These are phyloP conservation scores for Lepidochrysops patricia DNA, from an alignment of 2,888 invertebrate species.

Conservation along the genomic window DNA sequence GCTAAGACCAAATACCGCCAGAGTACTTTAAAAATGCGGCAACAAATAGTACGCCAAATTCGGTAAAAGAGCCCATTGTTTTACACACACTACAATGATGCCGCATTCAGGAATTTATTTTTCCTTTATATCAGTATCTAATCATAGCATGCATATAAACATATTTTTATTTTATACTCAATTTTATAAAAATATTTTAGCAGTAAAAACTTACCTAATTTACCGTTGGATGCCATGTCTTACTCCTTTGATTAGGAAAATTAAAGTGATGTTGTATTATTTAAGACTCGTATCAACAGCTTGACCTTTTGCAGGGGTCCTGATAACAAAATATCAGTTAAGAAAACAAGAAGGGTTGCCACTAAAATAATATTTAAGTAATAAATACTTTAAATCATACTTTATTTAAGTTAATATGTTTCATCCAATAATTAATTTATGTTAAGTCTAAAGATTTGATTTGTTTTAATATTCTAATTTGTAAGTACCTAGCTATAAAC, in stretches of 20 bases:
- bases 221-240: conserved; percentile 64
- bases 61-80: too few relatives aligned
- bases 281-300: conserved; percentile 26
- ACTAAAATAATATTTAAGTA: not conserved
- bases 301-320: conserved; percentile 64
- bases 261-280: conserved; percentile 19
- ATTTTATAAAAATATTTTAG: not conserved
- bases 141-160: too few relatives aligned
- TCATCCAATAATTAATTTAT: too few relatives aligned
- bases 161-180: not conserved
- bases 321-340: conserved; percentile 47
- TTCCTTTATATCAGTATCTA: too few relatives aligned
- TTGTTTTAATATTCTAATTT: too few relatives aligned
- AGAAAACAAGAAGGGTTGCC: conserved; percentile 20
- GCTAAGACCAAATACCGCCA: too few relatives aligned
- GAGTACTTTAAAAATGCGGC: too few relatives aligned
- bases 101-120: too few relatives aligned
- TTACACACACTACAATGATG: too few relatives aligned
- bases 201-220: conserved; percentile 47
- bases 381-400: not conserved
- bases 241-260: conserved; percentile 16
- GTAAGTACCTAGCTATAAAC: too few relatives aligned
- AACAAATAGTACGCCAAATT: too few relatives aligned
- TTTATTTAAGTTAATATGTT: not conserved
- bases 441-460: too few relatives aligned